These are phyloP conservation scores for Acestrorhynchus altus DNA, from an alignment of 2,797 vertebrate genomes.

Conservation along the genomic window DNA sequence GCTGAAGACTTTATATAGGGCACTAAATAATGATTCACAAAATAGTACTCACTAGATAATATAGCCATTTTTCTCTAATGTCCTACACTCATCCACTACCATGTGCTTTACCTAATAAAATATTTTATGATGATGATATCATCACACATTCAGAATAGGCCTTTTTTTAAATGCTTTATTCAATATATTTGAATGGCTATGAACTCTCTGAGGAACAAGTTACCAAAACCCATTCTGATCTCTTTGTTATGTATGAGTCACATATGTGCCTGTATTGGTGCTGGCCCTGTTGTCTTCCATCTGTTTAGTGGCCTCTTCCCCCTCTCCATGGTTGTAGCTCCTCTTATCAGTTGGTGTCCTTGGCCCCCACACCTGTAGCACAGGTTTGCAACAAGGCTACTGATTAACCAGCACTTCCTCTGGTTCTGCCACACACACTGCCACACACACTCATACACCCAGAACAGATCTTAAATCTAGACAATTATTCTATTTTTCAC, in stretches of 20 bases:
- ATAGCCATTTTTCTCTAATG: too few relatives aligned
- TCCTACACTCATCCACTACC: too few relatives aligned
- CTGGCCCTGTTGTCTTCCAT: not conserved
- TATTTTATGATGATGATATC: too few relatives aligned
- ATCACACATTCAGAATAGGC: too few relatives aligned
- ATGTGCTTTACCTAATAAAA: too few relatives aligned
- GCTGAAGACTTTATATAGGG: too few relatives aligned
- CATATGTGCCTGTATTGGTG: not conserved
- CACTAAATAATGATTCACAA: too few relatives aligned
- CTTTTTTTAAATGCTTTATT: not conserved
- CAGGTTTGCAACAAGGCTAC: not conserved
- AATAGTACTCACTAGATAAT: too few relatives aligned
- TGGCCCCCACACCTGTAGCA: slow-evolving; percentile 76
- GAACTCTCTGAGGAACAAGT: not conserved
- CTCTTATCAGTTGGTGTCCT: slow-evolving; percentile 64
- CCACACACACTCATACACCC: not conserved
- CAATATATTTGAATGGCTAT: not conserved
- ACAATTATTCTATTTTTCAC: too few relatives aligned
- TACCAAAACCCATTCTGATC: not conserved
- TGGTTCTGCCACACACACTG: not conserved
- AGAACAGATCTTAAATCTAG: not conserved
- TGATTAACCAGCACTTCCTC: slow-evolving; percentile 11
- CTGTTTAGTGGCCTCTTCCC: not conserved
- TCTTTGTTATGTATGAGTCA: not conserved
- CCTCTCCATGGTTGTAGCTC: not conserved